Evolutionary conservation across 2,113 vertebrate genomes (phyloP).

Genomic region (Ciconia maguari): DNA sequence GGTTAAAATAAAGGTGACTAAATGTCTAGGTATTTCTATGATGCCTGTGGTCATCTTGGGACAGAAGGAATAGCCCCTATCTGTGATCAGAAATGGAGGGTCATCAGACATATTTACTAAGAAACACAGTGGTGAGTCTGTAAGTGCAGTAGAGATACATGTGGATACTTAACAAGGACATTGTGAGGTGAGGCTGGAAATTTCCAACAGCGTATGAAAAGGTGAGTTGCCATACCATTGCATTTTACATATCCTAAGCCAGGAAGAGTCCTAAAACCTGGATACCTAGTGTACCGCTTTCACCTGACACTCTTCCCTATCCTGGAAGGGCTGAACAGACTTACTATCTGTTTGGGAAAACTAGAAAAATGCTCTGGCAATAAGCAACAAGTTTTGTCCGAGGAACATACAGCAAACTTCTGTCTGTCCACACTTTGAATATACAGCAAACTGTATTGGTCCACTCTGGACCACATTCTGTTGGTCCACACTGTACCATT

Average conservation of each 20-base stretch:
- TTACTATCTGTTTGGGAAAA: not conserved
- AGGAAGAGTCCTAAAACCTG: not conserved
- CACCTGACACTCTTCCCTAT: not conserved
- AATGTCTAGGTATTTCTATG: not conserved
- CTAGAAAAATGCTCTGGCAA: not conserved
- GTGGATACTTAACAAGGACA: not conserved
- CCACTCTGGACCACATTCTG: not conserved
- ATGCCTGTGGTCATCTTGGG: not conserved
- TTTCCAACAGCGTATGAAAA: not conserved
- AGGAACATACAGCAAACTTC: not conserved
- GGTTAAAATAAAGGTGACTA: not conserved
- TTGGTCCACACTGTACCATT: not conserved
- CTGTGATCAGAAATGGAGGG: not conserved
- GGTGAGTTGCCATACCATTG: fast-evolving
- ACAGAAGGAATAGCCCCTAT: not conserved
- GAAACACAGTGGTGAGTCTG: not conserved
- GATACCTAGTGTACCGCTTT: not conserved
- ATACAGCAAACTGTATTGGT: not conserved
- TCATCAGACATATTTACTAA: not conserved
- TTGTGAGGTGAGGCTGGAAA: not conserved
- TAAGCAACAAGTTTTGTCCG: not conserved
- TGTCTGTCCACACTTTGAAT: not conserved
- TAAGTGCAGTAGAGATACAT: not conserved
- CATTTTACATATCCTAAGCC: not conserved
- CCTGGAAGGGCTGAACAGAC: not conserved